Base-by-base conservation (phyloP, 2,113 vertebrate genomes). In the Thamnophis sirtalis region DNA sequence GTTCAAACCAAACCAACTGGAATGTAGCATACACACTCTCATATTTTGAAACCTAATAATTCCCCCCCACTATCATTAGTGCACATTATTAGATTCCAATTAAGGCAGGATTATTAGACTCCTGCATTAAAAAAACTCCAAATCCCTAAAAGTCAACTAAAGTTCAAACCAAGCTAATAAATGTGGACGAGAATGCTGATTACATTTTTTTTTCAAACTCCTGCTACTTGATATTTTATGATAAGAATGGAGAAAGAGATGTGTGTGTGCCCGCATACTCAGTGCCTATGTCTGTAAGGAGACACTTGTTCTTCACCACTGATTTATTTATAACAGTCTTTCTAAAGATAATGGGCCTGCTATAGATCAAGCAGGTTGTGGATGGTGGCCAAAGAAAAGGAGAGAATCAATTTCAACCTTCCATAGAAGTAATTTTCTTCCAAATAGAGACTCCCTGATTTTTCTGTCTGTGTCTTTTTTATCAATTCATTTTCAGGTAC, bases 201-300 rank as follows among this genome's bases (percentile, higher is more conserved):
- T 95, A 94, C 96, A 93, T 95, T 96, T 95, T 95, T 96, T 96
- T 94, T 95, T 97, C 95, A 94, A 91, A 95, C 94, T 96, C 92
- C 95, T 91, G 85, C 93, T 97, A 92, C 85, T 93, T 10, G 73
- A 58, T 91, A 93, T 33, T 33, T 92, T 73, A 92, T 80, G 93
- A 93, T 93, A 94, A 92, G 90, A 93, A 94, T 90, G 91, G 6
- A 1, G 10, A 91, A 91, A 90, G 4, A 13, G 68, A 26, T 5
- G 22, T 15, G 55, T 22, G 49, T 51, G 22, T 2, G 2, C 24
- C 24, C 9, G 15, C 24, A n/a, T 80, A 90, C n/a, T 56, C 53
- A 22, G 1, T 33, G 21, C 73, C 6, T 19, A 24, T 80, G 10
- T 90, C 68, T 5, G 8, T 50, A 90, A 22, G 85, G 21, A 53